These are phyloP conservation scores for Protobothrops mucrosquamatus DNA, from an alignment of 2,113 vertebrate species.

Conservation along the genomic window DNA sequence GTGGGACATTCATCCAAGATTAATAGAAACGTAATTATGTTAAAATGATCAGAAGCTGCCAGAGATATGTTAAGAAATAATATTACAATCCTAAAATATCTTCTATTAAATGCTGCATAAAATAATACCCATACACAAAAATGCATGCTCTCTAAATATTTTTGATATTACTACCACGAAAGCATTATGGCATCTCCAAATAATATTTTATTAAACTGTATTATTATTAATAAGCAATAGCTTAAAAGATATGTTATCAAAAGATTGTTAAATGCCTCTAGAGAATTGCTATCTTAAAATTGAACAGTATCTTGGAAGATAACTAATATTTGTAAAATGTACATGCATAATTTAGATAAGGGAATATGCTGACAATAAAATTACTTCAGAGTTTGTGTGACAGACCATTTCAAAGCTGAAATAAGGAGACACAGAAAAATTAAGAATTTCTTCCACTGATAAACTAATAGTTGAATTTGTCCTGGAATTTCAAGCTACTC, in stretches of 20 bases:
- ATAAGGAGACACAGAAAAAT: neutral
- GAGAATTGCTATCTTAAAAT: conserved; percentile 1
- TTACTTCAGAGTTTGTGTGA: neutral
- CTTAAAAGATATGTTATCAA: conserved; percentile 9
- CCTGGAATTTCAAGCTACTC: neutral
- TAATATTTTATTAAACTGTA: conserved; percentile 4
- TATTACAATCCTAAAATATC: neutral
- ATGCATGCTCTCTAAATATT: neutral
- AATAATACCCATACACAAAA: conserved; percentile 8
- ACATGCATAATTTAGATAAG: neutral
- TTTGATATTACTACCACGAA: conserved; percentile 7
- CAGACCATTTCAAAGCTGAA: neutral
- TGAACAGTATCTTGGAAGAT: conserved; percentile 11
- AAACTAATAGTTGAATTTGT: neutral
- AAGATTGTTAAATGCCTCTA: conserved; percentile 1
- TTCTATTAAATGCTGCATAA: conserved; percentile 15
- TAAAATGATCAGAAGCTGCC: neutral
- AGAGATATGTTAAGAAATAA: neutral
- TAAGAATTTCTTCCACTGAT: neutral
- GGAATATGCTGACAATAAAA: neutral
- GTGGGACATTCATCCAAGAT: neutral
- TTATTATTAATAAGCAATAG: conserved; percentile 1
- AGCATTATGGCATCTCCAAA: conserved; percentile 32
- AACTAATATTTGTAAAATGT: neutral
- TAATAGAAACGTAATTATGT: neutral